A percentile compares a stretch with the other conserved stretches of the same genome.
Conservation (phyloP, 2,797 vertebrate genomes). For the Pangasius macronema region DNA sequence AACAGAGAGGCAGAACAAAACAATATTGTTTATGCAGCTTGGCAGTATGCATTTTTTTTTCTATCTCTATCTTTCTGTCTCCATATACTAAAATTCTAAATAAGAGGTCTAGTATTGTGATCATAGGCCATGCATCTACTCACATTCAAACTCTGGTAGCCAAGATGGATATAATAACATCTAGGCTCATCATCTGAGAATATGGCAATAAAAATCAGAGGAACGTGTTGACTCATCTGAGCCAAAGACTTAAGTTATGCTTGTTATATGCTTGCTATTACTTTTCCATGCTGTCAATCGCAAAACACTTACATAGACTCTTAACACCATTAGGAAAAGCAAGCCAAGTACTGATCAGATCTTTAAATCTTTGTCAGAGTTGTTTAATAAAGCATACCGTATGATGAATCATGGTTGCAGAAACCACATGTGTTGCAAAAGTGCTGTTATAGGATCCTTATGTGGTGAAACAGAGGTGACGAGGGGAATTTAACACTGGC, state of each 20-base stretch:
- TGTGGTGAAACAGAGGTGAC: conserved; percentile 6
- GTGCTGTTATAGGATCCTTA: conserved; percentile 12
- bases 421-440: conserved; percentile 17
- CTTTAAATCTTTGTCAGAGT: conserved; percentile 29
- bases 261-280: conserved; percentile 36
- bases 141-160: conserved; percentile 37
- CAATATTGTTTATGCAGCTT: conserved; percentile 20
- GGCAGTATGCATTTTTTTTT: conserved; percentile 3
- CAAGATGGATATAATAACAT: conserved; percentile 44
- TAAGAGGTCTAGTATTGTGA: neutral
- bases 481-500: conserved; percentile 7
- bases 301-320: conserved; percentile 38
- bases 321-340: conserved; percentile 29
- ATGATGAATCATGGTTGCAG: conserved; percentile 14
- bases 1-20: conserved; percentile 28
- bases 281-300: conserved; percentile 42
- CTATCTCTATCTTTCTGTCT: too few relatives aligned
- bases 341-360: conserved; percentile 32
- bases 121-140: conserved; percentile 24
- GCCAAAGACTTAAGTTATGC: conserved; percentile 48
- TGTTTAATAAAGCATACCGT: conserved; percentile 13
- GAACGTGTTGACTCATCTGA: conserved; percentile 23
- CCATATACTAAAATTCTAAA: conserved; percentile 16
- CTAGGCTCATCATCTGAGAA: conserved; percentile 32
- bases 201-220: conserved; percentile 37